Conservation (phyloP, 2,888 invertebrate genomes). For the Mesoligia furuncula region DNA sequence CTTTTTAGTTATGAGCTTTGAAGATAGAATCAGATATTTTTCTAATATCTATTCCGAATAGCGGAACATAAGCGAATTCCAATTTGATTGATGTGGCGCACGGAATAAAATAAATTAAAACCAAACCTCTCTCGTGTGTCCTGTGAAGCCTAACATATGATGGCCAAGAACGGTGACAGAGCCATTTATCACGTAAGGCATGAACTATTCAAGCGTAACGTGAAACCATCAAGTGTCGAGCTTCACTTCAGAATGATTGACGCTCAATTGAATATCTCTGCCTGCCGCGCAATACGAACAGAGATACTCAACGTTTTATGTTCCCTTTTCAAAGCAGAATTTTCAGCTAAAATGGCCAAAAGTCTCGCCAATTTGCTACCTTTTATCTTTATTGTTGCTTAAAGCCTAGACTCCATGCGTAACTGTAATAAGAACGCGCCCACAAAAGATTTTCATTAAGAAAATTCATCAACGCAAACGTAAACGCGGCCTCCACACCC, state of each 20-base stretch:
- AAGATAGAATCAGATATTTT: neutral
- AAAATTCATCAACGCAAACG: constrained; percentile 66
- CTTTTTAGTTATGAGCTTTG: too few relatives aligned
- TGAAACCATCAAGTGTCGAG: constrained; percentile 57
- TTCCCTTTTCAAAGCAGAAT: constrained; percentile 4
- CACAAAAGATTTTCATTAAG: constrained; percentile 69
- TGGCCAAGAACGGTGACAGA: constrained; percentile 46
- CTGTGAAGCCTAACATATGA: constrained; percentile 45
- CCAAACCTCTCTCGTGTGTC: constrained; percentile 19
- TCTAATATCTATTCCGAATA: neutral
- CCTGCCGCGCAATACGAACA: constrained; percentile 19
- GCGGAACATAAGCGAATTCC: neutral
- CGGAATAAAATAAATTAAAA: constrained; percentile 35
- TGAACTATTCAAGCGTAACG: constrained; percentile 52
- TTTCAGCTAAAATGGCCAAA: constrained; percentile 21
- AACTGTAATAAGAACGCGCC: constrained; percentile 42
- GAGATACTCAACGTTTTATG: constrained; percentile 24
- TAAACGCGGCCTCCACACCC: constrained; percentile 63
- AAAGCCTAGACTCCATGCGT: constrained; percentile 41
- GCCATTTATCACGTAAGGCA: constrained; percentile 56
- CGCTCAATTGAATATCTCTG: constrained; percentile 61
- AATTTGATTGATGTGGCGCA: constrained; percentile 31
- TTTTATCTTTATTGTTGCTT: constrained; percentile 41
- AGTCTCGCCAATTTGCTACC: constrained; percentile 45
- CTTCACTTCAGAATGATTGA: constrained; percentile 57